A percentile compares a stretch with the other conserved stretches of the same genome.
Conservation (phyloP, 2,113 vertebrate genomes). For the Acrocephalus arundinaceus region DNA sequence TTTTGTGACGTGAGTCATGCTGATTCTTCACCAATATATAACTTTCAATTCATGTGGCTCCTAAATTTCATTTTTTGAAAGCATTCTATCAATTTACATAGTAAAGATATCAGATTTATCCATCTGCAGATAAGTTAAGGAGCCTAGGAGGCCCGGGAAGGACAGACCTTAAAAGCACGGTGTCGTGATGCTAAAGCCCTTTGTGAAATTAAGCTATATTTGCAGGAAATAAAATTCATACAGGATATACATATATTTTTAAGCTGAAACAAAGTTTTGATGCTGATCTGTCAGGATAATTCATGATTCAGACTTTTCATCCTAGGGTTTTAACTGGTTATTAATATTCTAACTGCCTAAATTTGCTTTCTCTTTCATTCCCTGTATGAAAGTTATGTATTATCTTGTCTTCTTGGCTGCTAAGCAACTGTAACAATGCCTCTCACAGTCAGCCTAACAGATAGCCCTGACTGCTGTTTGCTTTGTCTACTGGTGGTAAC, state of each 20-base stretch:
- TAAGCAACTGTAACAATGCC: not conserved
- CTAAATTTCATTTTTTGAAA: not conserved
- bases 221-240: not conserved
- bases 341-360: not conserved
- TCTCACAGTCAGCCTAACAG: not conserved
- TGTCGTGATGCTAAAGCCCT: not conserved
- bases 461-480: not conserved
- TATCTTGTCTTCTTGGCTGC: not conserved
- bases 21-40: not conserved
- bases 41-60: not conserved
- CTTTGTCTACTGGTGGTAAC: not conserved
- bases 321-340: not conserved
- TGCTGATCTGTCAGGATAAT: not conserved
- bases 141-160: not conserved
- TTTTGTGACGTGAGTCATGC: not conserved
- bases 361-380: constrained; percentile 2
- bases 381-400: not conserved
- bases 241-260: not conserved
- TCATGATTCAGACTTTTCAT: not conserved
- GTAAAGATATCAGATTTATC: not conserved
- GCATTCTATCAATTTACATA: not conserved
- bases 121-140: not conserved
- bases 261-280: not conserved
- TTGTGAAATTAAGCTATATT: not conserved
- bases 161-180: not conserved